phyloP scores from a whole-genome alignment of 2,888 invertebrate genomes.

The Podotricha telesiphe region DNA sequence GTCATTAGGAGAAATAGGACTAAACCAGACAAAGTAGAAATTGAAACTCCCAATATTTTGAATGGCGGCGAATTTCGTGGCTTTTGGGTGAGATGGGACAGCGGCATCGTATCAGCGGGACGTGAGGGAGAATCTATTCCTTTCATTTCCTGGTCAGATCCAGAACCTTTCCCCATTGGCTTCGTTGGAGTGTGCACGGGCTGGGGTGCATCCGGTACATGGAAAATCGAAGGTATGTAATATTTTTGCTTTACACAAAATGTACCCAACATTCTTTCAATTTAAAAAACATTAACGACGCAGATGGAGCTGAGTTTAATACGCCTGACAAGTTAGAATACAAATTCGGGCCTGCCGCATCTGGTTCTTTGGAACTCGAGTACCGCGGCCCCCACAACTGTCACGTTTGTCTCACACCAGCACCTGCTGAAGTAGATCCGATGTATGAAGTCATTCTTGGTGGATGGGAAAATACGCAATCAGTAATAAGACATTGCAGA shows the following conservation, averaged over 20 bases:
- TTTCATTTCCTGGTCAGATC: conserved; percentile 89
- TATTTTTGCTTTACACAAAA: conserved; percentile 55
- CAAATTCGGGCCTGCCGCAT: conserved; percentile 81
- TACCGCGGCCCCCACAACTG: conserved; percentile 86
- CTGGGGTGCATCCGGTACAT: conserved; percentile 92
- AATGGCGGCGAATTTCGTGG: conserved; percentile 89
- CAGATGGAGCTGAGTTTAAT: conserved; percentile 81
- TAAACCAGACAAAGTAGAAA: conserved; percentile 89
- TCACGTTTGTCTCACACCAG: conserved; percentile 84
- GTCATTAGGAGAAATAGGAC: conserved; percentile 91
- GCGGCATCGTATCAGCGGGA: conserved; percentile 87
- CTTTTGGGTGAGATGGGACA: conserved; percentile 93
- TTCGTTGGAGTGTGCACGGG: conserved; percentile 93
- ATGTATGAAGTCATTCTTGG: conserved; percentile 88
- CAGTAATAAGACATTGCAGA: conserved; percentile 85
- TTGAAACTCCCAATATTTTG: conserved; percentile 88
- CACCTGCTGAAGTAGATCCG: conserved; percentile 82
- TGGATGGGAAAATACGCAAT: conserved; percentile 87
- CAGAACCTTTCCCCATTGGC: conserved; percentile 87
- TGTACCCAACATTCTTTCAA: conserved; percentile 76
- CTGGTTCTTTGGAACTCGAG: conserved; percentile 81
- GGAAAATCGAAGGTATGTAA: conserved; percentile 89
- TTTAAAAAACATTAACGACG: conserved; percentile 61
- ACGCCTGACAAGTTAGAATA: conserved; percentile 85
- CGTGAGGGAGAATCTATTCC: conserved; percentile 88